Conservation (phyloP, 2,888 invertebrate species). For the Idaea aversata region DNA sequence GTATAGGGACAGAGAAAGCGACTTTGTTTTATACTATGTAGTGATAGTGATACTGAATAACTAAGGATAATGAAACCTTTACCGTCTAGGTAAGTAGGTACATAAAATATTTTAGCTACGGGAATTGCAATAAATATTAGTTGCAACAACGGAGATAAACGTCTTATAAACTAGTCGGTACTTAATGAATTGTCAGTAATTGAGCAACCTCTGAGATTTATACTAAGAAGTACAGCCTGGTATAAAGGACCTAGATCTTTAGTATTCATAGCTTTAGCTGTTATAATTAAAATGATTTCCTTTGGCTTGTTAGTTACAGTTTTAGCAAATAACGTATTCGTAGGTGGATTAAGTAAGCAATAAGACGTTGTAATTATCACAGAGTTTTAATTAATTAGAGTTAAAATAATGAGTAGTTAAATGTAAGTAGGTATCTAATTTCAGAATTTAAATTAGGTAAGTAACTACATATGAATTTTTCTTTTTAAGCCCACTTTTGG, state of each 20-base stretch:
- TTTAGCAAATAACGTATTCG: not conserved
- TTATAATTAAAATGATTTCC: not conserved
- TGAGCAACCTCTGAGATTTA: not conserved
- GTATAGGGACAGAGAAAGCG: too few species aligned
- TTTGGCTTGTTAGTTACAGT: not conserved
- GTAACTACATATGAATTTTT: not conserved
- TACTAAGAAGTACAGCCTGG: not conserved
- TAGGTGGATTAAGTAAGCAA: not conserved
- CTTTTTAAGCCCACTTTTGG: not conserved
- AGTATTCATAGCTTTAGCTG: not conserved
- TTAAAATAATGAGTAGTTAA: not conserved
- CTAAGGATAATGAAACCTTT: too few species aligned
- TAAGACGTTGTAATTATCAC: not conserved
- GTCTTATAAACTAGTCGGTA: not conserved
- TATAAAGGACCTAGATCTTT: not conserved
- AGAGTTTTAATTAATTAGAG: not conserved
- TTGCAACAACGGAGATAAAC: slow-evolving; percentile 2
- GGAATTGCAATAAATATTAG: slow-evolving; percentile 1
- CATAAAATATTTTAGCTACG: not conserved
- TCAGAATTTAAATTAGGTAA: not conserved
- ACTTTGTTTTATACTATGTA: too few species aligned
- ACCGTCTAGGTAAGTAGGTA: too few species aligned
- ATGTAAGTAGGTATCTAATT: not conserved
- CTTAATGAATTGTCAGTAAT: not conserved
- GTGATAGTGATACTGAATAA: too few species aligned